A percentile compares a stretch with the other conserved stretches of the same genome.
Evolutionary conservation across 2,888 invertebrate species (phyloP).

Genomic region (Ctenicera cuprea): DNA sequence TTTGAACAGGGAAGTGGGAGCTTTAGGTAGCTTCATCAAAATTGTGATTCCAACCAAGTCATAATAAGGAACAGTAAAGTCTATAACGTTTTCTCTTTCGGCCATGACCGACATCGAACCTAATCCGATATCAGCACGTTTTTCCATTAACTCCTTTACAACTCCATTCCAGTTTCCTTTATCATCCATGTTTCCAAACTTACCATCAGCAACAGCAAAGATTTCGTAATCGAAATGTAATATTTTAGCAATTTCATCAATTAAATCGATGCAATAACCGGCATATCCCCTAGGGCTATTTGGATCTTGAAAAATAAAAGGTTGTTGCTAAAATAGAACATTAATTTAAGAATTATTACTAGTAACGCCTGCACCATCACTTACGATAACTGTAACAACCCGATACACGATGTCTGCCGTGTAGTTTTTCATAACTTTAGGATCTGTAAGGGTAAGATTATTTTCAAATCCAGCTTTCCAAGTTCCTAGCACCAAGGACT

Average conservation of each 20-base stretch:
- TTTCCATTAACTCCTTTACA: conserved; percentile 79
- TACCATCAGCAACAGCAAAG: conserved; percentile 84
- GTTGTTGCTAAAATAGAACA: conserved; percentile 80
- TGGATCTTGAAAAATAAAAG: conserved; percentile 86
- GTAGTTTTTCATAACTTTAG: conserved; percentile 82
- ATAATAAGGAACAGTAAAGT: conserved; percentile 98
- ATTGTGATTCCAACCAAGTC: conserved; percentile 98
- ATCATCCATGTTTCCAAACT: conserved; percentile 93
- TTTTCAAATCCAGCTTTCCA: conserved; percentile 87
- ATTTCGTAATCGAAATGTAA: conserved; percentile 95
- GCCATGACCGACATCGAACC: conserved; percentile 98
- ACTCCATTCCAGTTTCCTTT: conserved; percentile 81
- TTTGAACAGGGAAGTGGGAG: conserved; percentile 95
- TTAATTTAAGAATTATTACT: background rate
- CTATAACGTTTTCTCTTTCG: conserved; percentile 96
- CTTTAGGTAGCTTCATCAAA: conserved; percentile 92
- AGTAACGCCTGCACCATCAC: conserved; percentile 61
- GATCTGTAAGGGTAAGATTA: conserved; percentile 79
- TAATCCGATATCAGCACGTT: conserved; percentile 94
- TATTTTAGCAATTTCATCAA: conserved; percentile 89
- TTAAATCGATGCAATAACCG: conserved; percentile 96
- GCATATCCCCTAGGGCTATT: conserved; percentile 80
- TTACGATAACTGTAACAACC: conserved; percentile 89
- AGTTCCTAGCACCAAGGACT: conserved; percentile 81
- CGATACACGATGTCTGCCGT: conserved; percentile 90